Percentiles rank a stretch among this genome's conserved stretches.
phyloP scores from a whole-genome alignment of 2,113 vertebrate species.

The Myiozetetes cayanensis region DNA sequence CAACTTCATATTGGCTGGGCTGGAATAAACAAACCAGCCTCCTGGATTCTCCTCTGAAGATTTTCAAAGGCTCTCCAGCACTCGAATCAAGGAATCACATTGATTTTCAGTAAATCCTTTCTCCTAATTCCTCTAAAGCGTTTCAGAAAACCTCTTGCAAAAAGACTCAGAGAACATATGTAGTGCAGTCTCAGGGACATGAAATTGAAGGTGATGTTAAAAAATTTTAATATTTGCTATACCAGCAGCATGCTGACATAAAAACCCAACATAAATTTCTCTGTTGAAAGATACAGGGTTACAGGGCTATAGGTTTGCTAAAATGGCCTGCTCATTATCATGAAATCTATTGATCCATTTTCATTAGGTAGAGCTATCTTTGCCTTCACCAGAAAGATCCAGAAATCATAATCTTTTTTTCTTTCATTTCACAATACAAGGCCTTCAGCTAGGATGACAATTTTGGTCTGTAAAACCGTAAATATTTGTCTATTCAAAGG shows the following conservation, averaged over 20 bases:
- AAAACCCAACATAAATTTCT: not conserved
- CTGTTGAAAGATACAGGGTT: not conserved
- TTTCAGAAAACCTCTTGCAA: conserved; percentile 21
- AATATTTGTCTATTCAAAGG: conserved; percentile 82
- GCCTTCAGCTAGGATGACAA: conserved; percentile 73
- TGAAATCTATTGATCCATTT: conserved; percentile 47
- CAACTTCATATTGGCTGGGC: not conserved
- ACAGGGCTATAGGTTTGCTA: not conserved
- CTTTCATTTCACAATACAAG: conserved; percentile 66
- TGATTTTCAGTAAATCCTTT: conserved; percentile 44
- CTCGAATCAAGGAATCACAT: not conserved
- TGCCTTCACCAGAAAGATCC: conserved; percentile 31
- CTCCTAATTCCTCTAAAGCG: conserved; percentile 12
- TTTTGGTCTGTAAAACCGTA: conserved; percentile 70
- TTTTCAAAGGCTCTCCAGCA: conserved; percentile 34
- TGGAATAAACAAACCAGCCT: conserved; percentile 15
- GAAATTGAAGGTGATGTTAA: not conserved
- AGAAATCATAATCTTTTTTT: conserved; percentile 53
- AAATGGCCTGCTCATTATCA: not conserved
- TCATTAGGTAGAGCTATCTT: not conserved
- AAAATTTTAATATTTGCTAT: not conserved
- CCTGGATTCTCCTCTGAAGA: conserved; percentile 3
- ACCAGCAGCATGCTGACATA: not conserved
- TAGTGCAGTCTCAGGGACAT: not conserved
- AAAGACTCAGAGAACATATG: not conserved